Conservation (phyloP, 1,140 invertebrate genomes). For the Lepidurus apus region DNA sequence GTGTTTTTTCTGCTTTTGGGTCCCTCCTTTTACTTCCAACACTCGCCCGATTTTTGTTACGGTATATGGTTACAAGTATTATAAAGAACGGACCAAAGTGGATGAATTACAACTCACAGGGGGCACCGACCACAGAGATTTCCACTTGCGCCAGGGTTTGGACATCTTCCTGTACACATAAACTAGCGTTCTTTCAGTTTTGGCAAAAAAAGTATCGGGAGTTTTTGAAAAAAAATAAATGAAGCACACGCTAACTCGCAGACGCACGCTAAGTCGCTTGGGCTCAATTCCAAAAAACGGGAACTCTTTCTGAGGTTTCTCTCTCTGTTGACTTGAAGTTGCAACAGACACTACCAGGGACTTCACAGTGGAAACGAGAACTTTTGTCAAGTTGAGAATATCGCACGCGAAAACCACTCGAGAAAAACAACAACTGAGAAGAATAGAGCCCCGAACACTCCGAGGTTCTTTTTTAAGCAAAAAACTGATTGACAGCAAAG, state of each 20-base stretch:
- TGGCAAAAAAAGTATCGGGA: neutral
- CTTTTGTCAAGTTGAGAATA: too few relatives aligned
- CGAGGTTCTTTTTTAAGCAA: neutral
- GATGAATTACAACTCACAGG: constrained; percentile 17
- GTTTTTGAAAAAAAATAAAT: constrained; percentile 18
- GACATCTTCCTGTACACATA: constrained; percentile 27
- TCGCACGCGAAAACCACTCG: too few relatives aligned
- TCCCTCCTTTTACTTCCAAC: neutral
- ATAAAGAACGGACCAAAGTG: neutral
- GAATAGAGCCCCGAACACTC: neutral
- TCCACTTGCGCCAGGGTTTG: constrained; percentile 31
- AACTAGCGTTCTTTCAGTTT: neutral
- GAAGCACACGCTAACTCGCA: neutral
- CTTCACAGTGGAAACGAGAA: neutral
- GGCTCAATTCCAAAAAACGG: neutral
- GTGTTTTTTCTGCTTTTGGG: neutral
- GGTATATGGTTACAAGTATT: neutral
- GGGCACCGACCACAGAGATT: constrained; percentile 29
- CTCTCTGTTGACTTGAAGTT: neutral
- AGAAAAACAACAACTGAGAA: too few relatives aligned
- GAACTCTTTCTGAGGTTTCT: neutral
- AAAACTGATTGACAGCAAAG: neutral
- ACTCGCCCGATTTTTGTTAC: neutral
- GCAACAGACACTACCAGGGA: neutral
- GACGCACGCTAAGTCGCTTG: neutral